Evolutionary conservation across 2,113 vertebrate species (phyloP).

Genomic region (Isichthys henryi): DNA sequence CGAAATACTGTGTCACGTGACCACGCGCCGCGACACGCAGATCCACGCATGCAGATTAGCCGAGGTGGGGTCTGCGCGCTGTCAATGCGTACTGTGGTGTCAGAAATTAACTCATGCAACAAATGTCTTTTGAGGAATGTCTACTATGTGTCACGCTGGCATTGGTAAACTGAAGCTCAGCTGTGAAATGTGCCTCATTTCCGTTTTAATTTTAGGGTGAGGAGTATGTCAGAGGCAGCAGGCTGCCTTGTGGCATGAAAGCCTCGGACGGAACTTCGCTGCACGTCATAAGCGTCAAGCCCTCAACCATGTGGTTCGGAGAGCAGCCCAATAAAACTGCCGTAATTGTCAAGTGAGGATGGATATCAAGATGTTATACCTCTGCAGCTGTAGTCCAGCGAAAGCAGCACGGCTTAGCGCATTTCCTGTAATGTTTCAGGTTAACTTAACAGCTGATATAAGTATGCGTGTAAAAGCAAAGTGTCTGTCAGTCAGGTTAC

Average conservation of each 20-base stretch:
- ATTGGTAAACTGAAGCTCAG: background rate
- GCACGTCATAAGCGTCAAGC: conserved; percentile 84
- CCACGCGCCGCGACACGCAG: conserved; percentile 72
- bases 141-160: background rate
- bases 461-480: background rate
- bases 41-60: conserved; percentile 90
- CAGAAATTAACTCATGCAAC: background rate
- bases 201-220: conserved; percentile 66
- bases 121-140: background rate
- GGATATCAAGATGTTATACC: too few species aligned
- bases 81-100: background rate
- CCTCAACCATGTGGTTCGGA: conserved; percentile 97
- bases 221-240: conserved; percentile 65
- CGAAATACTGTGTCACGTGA: conserved; percentile 82
- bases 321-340: conserved; percentile 77
- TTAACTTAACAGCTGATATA: background rate
- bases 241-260: conserved; percentile 76
- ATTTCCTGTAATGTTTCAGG: background rate
- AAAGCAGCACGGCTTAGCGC: background rate
- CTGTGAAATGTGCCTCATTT: background rate
- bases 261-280: conserved; percentile 66
- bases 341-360: conserved; percentile 76
- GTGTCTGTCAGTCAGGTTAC: background rate
- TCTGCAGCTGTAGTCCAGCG: background rate
- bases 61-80: conserved; percentile 49